phyloP scores from a whole-genome alignment of 2,113 vertebrate genomes.

The Probosciger aterrimus region DNA sequence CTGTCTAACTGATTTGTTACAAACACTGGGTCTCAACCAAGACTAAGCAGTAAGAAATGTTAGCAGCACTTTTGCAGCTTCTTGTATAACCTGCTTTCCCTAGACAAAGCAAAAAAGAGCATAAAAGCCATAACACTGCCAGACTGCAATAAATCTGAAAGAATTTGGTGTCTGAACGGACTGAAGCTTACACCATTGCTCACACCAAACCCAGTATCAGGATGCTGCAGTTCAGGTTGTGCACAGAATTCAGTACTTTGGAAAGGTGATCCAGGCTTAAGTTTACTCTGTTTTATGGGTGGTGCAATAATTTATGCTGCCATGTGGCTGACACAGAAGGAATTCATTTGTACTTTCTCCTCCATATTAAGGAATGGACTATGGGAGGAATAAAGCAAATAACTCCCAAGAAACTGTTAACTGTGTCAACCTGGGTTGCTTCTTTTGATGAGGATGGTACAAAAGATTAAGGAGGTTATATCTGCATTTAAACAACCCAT shows the following conservation, averaged over 20 bases:
- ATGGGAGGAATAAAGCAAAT: neutral
- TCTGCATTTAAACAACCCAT: neutral
- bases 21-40: neutral
- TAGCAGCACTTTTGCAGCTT: neutral
- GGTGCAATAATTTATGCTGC: neutral
- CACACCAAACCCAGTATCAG: neutral
- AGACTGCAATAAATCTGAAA: neutral
- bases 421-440: neutral
- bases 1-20: constrained; percentile 6
- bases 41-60: neutral
- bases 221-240: neutral
- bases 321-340: neutral
- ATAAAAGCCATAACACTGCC: neutral
- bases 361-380: neutral
- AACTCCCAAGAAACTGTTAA: neutral
- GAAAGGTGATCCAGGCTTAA: neutral
- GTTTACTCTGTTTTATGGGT: neutral
- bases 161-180: neutral
- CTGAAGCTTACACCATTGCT: neutral
- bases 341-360: neutral
- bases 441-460: neutral
- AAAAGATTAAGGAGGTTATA: neutral
- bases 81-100: neutral
- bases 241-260: neutral
- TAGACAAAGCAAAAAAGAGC: neutral